phyloP scores from a whole-genome alignment of 2,113 vertebrate genomes.

The Cyphomyrus discorhynchus region DNA sequence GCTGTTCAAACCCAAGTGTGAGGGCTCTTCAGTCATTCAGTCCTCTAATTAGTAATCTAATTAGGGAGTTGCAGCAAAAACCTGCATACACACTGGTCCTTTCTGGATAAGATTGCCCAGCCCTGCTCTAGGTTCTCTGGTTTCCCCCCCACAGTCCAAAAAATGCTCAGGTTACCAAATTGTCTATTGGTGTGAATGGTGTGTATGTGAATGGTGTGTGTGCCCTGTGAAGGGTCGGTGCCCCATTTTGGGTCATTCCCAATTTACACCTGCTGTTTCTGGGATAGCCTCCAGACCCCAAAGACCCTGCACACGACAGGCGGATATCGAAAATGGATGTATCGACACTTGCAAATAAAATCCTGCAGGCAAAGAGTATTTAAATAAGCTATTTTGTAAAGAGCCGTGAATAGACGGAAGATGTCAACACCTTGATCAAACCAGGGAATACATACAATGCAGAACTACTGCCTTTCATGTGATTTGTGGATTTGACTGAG shows the following conservation, averaged over 20 bases:
- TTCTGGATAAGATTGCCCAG: too few species aligned
- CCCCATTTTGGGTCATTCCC: neutral
- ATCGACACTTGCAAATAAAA: neutral
- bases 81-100: neutral
- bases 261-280: neutral
- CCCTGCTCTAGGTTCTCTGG: neutral
- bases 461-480: neutral
- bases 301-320: neutral
- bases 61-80: too few species aligned
- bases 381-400: neutral
- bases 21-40: too few species aligned
- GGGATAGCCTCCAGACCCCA: neutral
- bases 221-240: neutral
- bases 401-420: neutral
- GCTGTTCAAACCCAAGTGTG: too few species aligned
- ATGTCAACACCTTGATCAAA: neutral
- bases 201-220: neutral
- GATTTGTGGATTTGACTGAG: neutral
- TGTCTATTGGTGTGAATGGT: neutral
- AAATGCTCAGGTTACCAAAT: neutral
- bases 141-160: neutral
- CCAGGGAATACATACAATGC: neutral
- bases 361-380: neutral
- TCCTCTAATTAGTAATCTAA: too few species aligned
- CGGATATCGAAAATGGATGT: neutral